phyloP scores from a whole-genome alignment of 2,888 invertebrate species.

The Xestia xanthographa region DNA sequence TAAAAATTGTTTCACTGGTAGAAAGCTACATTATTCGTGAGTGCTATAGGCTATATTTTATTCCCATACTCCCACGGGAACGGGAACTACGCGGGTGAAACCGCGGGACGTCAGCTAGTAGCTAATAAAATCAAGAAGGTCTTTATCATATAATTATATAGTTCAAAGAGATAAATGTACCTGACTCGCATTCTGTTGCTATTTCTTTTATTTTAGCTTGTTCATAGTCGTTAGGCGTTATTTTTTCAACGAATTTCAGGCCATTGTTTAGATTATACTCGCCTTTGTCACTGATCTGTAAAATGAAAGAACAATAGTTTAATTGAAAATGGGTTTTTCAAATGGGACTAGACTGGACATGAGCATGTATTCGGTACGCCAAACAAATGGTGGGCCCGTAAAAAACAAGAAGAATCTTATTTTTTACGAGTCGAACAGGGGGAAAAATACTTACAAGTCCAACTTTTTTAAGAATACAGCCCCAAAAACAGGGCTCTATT shows the following conservation, averaged over 20 bases:
- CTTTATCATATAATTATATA: not conserved
- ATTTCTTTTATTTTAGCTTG: not conserved
- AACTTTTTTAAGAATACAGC: slow-evolving; percentile 9
- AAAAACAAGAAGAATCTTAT: not conserved
- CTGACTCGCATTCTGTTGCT: slow-evolving; percentile 28
- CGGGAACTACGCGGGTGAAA: no score
- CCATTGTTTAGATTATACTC: slow-evolving; percentile 17
- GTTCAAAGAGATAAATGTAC: slow-evolving; percentile 13
- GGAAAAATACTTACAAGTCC: slow-evolving; percentile 28
- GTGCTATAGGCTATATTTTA: no score
- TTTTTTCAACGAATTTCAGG: not conserved
- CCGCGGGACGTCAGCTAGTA: no score
- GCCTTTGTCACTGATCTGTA: slow-evolving; percentile 17
- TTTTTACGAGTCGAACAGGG: not conserved
- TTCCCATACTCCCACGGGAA: no score
- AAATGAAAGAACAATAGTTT: not conserved
- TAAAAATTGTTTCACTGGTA: no score
- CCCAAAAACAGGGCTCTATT: slow-evolving; percentile 26
- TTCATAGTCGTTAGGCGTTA: not conserved
- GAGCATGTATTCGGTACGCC: not conserved
- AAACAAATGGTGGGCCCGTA: not conserved
- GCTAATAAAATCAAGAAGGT: not conserved
- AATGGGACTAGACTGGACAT: not conserved
- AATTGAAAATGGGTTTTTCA: no score
- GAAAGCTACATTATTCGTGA: no score